Base-by-base conservation (phyloP, 2,888 invertebrate species). In the Diploptera punctata region DNA sequence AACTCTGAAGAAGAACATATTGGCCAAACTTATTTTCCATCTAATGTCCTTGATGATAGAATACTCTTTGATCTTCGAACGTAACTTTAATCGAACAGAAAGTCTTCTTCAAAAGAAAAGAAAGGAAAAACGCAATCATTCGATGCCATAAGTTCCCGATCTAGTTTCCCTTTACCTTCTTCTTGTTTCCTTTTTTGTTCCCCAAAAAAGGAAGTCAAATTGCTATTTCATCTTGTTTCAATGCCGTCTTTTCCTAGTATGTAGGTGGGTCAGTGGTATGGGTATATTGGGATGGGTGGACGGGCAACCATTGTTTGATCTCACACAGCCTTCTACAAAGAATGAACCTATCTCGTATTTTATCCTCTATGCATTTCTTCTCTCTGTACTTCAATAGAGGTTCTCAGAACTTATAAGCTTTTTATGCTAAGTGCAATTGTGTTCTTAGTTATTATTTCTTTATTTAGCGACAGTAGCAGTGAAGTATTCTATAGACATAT, bases 121-220 rank as follows among this genome's bases (percentile, higher is more conserved):
- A 47, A 31, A 57, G 3, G 57, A 57, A 33, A 57, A 57, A 57
- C 31, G 57, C 29, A 57, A 57, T 57, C 57, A 57, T 29, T 57
- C 31, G 21, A 29, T 29, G n/a, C 57, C 31, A 29, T 29, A 57
- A 57, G 57, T 57, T 29, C n/a, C 31, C 31, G 16, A 57, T 29
- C 57, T 24, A 29, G 5, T 54, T 29, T 57, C 52, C 24, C 52
- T 52, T 52, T 52, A 24, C 24, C 1, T 52, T 21, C 19, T 52
- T 52, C 31, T 57, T 57, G 29, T 29, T 57, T 57, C 31, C 26
- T 29, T 29, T 31, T 29, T n/a, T 3, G 57, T 31, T 57, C n/a
- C 57, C 57, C n/a, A n/a, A n/a, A 57, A 57, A 57, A 57, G 57
- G n/a, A 57, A 57, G 31, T 31, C 31, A 29, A 57, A 57, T 57